phyloP scores from a whole-genome alignment of 2,888 invertebrate genomes.

The Muschampia plurimacula region DNA sequence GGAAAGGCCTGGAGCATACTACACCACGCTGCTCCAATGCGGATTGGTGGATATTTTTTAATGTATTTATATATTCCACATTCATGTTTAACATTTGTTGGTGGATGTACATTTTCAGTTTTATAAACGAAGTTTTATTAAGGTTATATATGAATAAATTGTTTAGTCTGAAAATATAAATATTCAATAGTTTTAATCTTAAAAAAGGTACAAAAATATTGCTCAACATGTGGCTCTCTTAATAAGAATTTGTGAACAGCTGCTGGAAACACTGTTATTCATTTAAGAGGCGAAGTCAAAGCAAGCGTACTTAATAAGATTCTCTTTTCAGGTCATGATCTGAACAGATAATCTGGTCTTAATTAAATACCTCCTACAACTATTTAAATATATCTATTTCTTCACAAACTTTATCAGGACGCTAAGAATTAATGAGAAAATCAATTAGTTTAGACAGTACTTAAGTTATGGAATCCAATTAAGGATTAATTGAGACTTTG shows the following conservation, averaged over 20 bases:
- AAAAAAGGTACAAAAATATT: no score
- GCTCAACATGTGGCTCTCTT: no score
- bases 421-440: constrained; percentile 39
- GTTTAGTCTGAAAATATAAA: no score
- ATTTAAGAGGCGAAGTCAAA: constrained; percentile 14
- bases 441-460: constrained; percentile 42
- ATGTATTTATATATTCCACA: no score
- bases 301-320: constrained; percentile 7
- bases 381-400: constrained; percentile 15
- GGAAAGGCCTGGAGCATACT: no score
- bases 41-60: no score
- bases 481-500: constrained; percentile 45
- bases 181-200: no score
- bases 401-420: constrained; percentile 18
- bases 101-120: no score
- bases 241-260: constrained; percentile 11
- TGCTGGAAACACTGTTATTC: constrained; percentile 8
- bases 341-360: constrained; percentile 20
- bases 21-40: no score
- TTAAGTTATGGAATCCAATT: constrained; percentile 42
- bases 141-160: no score
- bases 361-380: constrained; percentile 28
- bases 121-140: no score
- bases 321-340: constrained; percentile 14
- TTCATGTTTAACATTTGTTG: no score